A percentile compares a stretch with the other conserved stretches of the same genome.
These are phyloP conservation scores for Helarctos malayanus DNA, from an alignment of 2,797 vertebrate species.

Conservation along the genomic window DNA sequence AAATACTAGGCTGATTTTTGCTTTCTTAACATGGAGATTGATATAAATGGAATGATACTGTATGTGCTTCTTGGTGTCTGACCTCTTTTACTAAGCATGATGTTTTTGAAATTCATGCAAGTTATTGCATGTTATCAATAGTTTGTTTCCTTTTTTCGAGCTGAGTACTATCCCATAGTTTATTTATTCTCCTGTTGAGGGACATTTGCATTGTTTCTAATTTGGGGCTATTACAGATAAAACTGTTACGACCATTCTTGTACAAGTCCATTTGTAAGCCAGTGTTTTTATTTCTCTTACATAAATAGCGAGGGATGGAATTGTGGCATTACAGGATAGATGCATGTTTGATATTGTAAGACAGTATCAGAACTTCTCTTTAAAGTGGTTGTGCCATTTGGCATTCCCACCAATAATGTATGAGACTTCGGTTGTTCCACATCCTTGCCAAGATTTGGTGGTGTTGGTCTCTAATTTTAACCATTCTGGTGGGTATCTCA, in stretches of 20 bases:
- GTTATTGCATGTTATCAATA: background rate
- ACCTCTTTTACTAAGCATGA: background rate
- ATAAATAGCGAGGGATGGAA: background rate
- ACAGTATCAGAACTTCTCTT: background rate
- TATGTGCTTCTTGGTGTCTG: background rate
- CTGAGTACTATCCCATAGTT: background rate
- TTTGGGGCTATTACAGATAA: background rate
- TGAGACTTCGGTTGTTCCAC: background rate
- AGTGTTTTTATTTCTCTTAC: background rate
- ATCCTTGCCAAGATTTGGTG: background rate
- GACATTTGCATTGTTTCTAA: background rate
- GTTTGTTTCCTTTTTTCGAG: conserved; percentile 32
- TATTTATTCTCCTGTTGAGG: background rate
- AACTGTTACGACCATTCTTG: background rate
- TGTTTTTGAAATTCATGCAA: background rate
- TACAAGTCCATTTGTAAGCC: background rate
- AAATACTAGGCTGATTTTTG: background rate
- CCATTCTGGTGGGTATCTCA: background rate
- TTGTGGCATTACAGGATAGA: background rate
- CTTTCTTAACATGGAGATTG: background rate
- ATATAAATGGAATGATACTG: background rate
- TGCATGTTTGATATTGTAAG: background rate
- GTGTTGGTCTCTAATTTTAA: background rate
- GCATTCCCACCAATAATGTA: background rate
- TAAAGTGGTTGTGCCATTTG: background rate